Base-by-base conservation (phyloP, 1,140 invertebrate genomes). In the Ylistrum balloti region DNA sequence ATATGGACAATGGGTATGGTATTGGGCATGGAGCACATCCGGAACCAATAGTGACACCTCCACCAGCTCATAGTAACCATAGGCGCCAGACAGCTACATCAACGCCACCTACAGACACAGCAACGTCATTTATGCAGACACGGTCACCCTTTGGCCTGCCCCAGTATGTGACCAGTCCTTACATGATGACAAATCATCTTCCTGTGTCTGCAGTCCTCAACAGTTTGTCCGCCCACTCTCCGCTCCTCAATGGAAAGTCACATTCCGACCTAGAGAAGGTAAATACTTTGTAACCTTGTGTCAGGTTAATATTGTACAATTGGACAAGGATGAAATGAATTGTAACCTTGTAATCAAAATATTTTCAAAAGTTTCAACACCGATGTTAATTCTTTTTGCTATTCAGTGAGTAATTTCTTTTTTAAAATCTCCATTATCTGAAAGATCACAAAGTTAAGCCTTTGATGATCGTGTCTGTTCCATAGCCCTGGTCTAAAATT, bases 101-200 rank as follows among this genome's bases (percentile, higher is more conserved):
- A 22, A 48, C 89, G 0, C 86, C 92, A 9, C 45, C 88, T 45
- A 34, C 87, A 33, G 90, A 90, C 41, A 56, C 89, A 41, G 86
- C 86, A 15, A 48, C 92, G 32, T 48, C 93, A 10, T 93, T 94
- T 28, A 90, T 92, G 13, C 93, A 92, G 85, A 90, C 94, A 22
- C 88, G 94, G 5, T 91, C 93, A 28, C 94, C 95, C 15, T 95
- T 95, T 89, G 93, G 93, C 22, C 92, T 95, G 45, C 92, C 94
- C 13, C 95, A 95, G 88, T 96, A 95, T 87, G 89, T 95, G 20
- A 91, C 93, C 22, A 95, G 92, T 90, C 94, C 95, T 20, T 95
- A 93, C 90, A 91, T 95, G 89, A 91, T 95, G 86, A 90, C 93
- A 74, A 92, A 91, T 86, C 93, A 92, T 86, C 88, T 95, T 33